Evolutionary conservation across 2,888 invertebrate species (phyloP).

Genomic region (Eledona agricola): DNA sequence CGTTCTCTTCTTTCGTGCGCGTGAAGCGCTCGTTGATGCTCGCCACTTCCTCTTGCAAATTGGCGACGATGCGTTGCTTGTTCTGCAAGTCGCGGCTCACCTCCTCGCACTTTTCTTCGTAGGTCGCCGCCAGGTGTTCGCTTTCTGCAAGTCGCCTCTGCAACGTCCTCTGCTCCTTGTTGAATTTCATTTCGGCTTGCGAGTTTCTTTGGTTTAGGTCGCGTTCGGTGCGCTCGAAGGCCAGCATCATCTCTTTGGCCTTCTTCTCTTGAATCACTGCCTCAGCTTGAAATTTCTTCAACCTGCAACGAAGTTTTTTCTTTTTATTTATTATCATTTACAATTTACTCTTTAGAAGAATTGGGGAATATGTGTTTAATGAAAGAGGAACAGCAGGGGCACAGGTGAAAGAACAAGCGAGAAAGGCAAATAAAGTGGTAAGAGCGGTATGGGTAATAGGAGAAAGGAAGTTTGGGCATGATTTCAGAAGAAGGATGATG

Average conservation of each 20-base stretch:
- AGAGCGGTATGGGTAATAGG: too few species aligned
- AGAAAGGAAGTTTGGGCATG: too few species aligned
- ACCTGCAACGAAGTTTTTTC: slow-evolving; percentile 61
- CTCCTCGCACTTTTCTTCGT: slow-evolving; percentile 71
- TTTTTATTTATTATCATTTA: too few species aligned
- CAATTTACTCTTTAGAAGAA: too few species aligned
- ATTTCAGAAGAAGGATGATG: too few species aligned
- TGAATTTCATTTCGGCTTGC: slow-evolving; percentile 76
- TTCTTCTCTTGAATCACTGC: slow-evolving; percentile 76
- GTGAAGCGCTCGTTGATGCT: slow-evolving; percentile 73
- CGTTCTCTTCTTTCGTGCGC: slow-evolving; percentile 81
- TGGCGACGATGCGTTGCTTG: slow-evolving; percentile 72
- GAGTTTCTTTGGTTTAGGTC: slow-evolving; percentile 76
- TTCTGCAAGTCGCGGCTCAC: slow-evolving; percentile 73
- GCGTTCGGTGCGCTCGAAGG: slow-evolving; percentile 80
- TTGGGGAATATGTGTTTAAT: too few species aligned
- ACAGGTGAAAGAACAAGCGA: too few species aligned
- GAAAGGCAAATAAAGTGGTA: too few species aligned
- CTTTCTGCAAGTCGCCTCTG: slow-evolving; percentile 68
- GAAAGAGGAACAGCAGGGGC: too few species aligned
- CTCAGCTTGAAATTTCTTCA: slow-evolving; percentile 76
- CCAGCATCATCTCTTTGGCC: slow-evolving; percentile 79
- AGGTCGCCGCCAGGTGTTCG: slow-evolving; percentile 73
- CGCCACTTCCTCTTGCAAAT: slow-evolving; percentile 73
- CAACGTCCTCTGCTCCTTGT: slow-evolving; percentile 67